Conservation (phyloP, 2,113 vertebrate genomes). For the Delphinapterus leucas region DNA sequence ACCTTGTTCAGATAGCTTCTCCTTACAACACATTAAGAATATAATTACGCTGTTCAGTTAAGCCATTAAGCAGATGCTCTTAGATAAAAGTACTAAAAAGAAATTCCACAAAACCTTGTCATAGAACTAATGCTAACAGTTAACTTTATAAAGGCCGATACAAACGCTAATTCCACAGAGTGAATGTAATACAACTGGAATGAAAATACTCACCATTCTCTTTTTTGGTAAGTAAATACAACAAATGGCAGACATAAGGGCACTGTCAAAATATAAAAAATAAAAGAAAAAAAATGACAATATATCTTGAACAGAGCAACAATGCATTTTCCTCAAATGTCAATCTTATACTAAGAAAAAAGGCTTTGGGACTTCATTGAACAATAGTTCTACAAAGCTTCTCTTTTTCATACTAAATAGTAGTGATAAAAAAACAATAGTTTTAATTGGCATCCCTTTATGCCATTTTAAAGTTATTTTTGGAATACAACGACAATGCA, state of each 20-base stretch:
- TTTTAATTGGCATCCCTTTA: background rate
- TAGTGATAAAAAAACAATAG: background rate
- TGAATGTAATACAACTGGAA: background rate
- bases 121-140: conserved; percentile 8
- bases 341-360: conserved; percentile 24
- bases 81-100: conserved; percentile 45
- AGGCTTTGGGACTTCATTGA: background rate
- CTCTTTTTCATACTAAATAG: background rate
- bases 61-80: conserved; percentile 30
- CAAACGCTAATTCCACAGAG: conserved; percentile 26
- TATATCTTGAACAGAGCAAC: conserved; percentile 23
- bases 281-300: conserved; percentile 50
- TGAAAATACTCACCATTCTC: conserved; percentile 88
- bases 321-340: conserved; percentile 36
- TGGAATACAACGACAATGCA: background rate
- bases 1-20: background rate
- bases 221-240: conserved; percentile 93
- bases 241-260: conserved; percentile 90
- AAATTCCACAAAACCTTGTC: conserved; percentile 13
- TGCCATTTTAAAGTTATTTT: background rate
- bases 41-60: conserved; percentile 23
- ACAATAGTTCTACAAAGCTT: conserved; percentile 35
- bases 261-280: conserved; percentile 85
- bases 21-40: conserved; percentile 37
- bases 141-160: conserved; percentile 39